These are phyloP conservation scores for Pangasius larnaudii DNA, from an alignment of 2,797 vertebrate species.

Conservation along the genomic window DNA sequence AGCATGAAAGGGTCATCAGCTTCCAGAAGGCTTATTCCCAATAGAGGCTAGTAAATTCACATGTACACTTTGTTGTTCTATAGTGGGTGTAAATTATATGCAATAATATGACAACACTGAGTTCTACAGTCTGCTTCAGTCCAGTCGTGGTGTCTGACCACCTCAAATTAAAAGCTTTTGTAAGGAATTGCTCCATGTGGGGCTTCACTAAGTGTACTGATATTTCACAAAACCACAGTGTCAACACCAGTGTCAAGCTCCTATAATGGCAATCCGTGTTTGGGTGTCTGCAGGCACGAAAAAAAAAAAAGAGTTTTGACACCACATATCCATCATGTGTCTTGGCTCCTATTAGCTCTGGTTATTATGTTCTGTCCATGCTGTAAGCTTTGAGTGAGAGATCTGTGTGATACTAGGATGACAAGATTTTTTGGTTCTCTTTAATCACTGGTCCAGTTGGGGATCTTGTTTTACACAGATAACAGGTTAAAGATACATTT, in stretches of 20 bases:
- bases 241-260: too few species aligned
- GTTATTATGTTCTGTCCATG: conserved; percentile 2
- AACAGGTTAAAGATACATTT: not conserved
- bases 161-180: conserved; percentile 28
- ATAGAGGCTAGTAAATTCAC: conserved; percentile 25
- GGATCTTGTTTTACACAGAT: not conserved
- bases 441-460: not conserved
- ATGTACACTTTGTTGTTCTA: conserved; percentile 26
- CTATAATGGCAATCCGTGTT: conserved; percentile 12
- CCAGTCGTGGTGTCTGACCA: conserved; percentile 17
- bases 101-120: conserved; percentile 4
- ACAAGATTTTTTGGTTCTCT: conserved; percentile 5
- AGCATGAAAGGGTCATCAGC: conserved; percentile 32
- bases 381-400: not conserved
- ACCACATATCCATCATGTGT: not conserved
- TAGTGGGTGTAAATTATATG: conserved; percentile 18
- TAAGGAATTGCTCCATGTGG: conserved; percentile 17
- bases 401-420: not conserved
- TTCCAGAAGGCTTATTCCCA: conserved; percentile 11
- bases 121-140: not conserved
- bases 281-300: conserved; percentile 17
- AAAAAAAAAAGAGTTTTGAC: not conserved
- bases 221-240: conserved; percentile 24
- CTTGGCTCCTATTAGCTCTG: not conserved
- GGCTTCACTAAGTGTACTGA: conserved; percentile 5